A percentile compares a stretch with the other conserved stretches of the same genome.
phyloP scores from a whole-genome alignment of 2,113 vertebrate species.

The Callithrix jacchus region DNA sequence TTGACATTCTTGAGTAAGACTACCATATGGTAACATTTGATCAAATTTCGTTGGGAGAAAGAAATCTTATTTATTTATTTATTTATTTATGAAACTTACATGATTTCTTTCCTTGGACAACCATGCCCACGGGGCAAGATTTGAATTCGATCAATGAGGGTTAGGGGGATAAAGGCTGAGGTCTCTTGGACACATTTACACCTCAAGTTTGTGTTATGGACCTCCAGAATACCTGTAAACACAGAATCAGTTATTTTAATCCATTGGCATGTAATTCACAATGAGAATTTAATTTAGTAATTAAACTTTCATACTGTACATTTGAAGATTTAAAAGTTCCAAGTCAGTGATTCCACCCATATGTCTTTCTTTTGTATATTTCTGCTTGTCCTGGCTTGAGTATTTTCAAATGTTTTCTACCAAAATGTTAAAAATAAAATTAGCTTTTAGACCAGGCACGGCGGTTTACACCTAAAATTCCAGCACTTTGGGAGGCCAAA shows the following conservation, averaged over 20 bases:
- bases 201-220: constrained; percentile 71
- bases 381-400: constrained; percentile 39
- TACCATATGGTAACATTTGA: background rate
- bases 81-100: constrained; percentile 76
- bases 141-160: constrained; percentile 57
- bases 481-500: too few species aligned
- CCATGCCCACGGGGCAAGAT: constrained; percentile 65
- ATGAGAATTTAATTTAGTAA: background rate
- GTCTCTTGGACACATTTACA: constrained; percentile 69
- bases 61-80: background rate
- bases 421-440: constrained; percentile 38
- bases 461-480: too few species aligned
- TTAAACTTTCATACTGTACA: background rate
- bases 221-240: constrained; percentile 82
- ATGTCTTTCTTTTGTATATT: background rate
- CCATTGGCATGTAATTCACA: background rate
- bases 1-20: background rate
- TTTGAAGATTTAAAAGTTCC: constrained; percentile 22
- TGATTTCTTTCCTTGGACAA: constrained; percentile 77
- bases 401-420: constrained; percentile 27
- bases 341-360: background rate
- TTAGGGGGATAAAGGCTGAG: fast-evolving
- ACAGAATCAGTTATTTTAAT: constrained; percentile 10
- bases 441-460: background rate
- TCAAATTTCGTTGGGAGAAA: background rate